A percentile compares a stretch with the other conserved stretches of the same genome.
Conservation (phyloP, 2,113 vertebrate species). For the Dasyurus viverrinus region DNA sequence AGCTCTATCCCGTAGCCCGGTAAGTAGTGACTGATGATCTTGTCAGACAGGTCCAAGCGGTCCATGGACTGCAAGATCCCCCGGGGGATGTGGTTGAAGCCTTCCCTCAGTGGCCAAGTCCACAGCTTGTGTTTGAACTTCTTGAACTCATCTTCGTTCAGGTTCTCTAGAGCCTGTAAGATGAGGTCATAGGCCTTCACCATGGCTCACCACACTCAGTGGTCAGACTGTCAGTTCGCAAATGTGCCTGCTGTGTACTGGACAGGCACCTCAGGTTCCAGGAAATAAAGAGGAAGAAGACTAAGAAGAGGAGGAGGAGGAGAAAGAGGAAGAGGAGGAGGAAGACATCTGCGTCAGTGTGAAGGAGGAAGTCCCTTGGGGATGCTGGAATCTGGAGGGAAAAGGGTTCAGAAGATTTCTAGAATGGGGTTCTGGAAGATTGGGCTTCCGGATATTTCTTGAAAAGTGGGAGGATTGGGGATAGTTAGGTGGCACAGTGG, state of each 20-base stretch:
- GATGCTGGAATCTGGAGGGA: not conserved
- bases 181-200: not conserved
- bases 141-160: not conserved
- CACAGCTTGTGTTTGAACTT: conserved; percentile 44
- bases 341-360: not conserved
- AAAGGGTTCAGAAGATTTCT: not conserved
- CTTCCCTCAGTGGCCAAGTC: fast-evolving
- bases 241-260: not conserved
- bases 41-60: not conserved
- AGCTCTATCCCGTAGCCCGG: not conserved
- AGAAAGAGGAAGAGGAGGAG: too few species aligned
- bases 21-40: not conserved
- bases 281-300: not conserved
- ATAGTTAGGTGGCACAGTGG: too few species aligned
- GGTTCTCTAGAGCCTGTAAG: not conserved
- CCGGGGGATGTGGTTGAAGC: not conserved
- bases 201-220: conserved; percentile 17
- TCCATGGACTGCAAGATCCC: fast-evolving
- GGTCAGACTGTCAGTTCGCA: not conserved
- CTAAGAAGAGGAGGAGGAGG: too few species aligned
- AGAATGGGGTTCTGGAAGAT: not conserved
- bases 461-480: not conserved
- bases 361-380: not conserved
- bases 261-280: not conserved
- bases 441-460: not conserved